Base-by-base conservation (phyloP, 2,888 invertebrate species). In the Nomada fabriciana region DNA sequence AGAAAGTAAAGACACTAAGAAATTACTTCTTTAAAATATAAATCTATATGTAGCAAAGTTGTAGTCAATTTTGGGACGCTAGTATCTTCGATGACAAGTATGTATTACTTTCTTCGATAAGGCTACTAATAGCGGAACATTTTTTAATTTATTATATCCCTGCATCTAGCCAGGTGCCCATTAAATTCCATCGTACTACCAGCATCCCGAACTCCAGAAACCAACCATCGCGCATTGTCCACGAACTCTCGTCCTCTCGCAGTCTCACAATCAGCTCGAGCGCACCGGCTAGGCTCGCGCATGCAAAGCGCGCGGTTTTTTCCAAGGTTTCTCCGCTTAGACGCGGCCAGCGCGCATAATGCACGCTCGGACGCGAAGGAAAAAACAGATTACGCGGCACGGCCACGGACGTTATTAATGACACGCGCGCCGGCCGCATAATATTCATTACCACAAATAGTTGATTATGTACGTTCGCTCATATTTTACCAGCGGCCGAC, bases 401-500 rank as follows among this genome's bases (percentile, higher is more conserved):
- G 77, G 84, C 78, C 76, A 42, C 76, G 80, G 80, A 59, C 76
- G 89, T 93, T 93, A 93, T 93, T 93, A 93, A 93, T 93, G 93
- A 91, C 91, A 90, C 90, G 84, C 89, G 89, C 90, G 88, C 89
- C 89, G 88, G 89, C 90, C 90, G 90, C 91, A 92, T 92, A 93
- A 93, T 93, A 92, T 93, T 93, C 93, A 93, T 93, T 93, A 93
- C 92, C 93, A 91, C 92, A 93, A 93, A 92, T 91, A 92, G 92
- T 93, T 92, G 92, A 93, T 93, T 93, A 92, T 92, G 92, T 92
- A 92, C 92, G 91, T 91, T 85, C 89, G 90, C 90, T 90, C 91
- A 90, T 92, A 90, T 91, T 92, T 92, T 91, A 91, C 89, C 87
- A 89, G 88, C 89, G 84, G 90, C 93, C 93, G 93, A 93, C 93